Percentiles rank a stretch among this genome's conserved stretches.
These are phyloP conservation scores for Pantala flavescens DNA, from an alignment of 1,140 invertebrate species.

Conservation along the genomic window DNA sequence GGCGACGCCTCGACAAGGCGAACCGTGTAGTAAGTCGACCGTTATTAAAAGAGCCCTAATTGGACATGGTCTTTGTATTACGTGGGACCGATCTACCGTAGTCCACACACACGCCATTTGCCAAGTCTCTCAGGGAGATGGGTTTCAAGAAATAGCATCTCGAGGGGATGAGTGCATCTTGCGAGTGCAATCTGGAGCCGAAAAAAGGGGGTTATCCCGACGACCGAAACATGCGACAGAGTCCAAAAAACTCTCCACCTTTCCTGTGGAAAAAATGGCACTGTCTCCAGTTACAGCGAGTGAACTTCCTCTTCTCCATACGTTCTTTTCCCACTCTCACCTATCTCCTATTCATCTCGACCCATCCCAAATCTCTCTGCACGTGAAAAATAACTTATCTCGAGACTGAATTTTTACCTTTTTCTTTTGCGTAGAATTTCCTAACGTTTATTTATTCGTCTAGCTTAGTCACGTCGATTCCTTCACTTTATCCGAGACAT, in stretches of 20 bases:
- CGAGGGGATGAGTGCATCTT: neutral
- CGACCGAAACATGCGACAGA: neutral
- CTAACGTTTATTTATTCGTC: no score
- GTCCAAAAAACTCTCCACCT: neutral
- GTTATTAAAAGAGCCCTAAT: neutral
- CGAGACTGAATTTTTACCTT: no score
- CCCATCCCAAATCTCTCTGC: no score
- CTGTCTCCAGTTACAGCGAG: neutral
- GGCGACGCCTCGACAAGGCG: neutral
- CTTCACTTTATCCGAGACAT: no score
- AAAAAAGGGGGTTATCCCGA: neutral
- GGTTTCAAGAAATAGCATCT: neutral
- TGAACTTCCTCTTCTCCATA: neutral
- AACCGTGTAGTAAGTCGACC: neutral
- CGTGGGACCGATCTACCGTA: neutral
- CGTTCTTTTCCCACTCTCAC: no score
- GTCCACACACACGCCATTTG: neutral
- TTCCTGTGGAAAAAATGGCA: no score
- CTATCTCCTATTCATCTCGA: no score
- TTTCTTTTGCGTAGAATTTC: no score
- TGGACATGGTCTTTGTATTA: neutral
- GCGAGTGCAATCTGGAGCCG: neutral
- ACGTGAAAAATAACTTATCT: no score
- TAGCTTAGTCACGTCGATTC: no score
- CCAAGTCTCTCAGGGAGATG: neutral